Conservation (phyloP, 2,113 vertebrate species). For the Cyanocitta stelleri region DNA sequence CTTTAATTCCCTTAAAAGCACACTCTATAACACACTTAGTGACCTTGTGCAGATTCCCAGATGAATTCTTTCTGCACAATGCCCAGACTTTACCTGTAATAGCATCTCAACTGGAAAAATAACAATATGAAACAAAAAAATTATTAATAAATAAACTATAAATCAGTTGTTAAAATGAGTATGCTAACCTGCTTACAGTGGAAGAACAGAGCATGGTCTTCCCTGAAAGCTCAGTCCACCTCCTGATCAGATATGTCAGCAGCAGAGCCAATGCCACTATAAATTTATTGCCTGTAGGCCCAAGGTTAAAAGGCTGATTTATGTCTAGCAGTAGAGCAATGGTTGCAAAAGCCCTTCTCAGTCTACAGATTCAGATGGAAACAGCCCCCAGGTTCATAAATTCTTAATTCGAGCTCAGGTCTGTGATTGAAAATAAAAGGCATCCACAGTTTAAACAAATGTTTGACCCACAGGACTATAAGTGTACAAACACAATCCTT, state of each 20-base stretch:
- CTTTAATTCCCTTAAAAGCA: neutral
- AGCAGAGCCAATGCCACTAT: neutral
- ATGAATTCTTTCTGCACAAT: neutral
- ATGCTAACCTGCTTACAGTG: neutral
- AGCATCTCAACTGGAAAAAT: neutral
- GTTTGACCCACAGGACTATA: neutral
- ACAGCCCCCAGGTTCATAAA: neutral
- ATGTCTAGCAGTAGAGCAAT: neutral
- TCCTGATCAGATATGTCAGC: accelerated
- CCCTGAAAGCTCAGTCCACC: neutral
- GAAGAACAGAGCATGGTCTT: neutral
- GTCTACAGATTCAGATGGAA: neutral
- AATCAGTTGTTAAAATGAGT: neutral
- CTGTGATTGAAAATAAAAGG: neutral
- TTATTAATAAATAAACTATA: neutral
- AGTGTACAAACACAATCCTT: accelerated
- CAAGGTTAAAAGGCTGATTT: neutral
- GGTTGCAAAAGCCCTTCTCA: neutral
- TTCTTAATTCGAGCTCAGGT: neutral
- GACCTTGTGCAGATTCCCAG: neutral
- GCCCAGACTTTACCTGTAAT: neutral
- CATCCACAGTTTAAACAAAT: neutral
- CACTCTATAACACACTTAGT: neutral
- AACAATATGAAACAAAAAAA: neutral
- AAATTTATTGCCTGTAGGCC: neutral